A percentile compares a stretch with the other conserved stretches of the same genome.
Conservation (phyloP, 2,797 vertebrate species). For the Cossypha dichroa region DNA sequence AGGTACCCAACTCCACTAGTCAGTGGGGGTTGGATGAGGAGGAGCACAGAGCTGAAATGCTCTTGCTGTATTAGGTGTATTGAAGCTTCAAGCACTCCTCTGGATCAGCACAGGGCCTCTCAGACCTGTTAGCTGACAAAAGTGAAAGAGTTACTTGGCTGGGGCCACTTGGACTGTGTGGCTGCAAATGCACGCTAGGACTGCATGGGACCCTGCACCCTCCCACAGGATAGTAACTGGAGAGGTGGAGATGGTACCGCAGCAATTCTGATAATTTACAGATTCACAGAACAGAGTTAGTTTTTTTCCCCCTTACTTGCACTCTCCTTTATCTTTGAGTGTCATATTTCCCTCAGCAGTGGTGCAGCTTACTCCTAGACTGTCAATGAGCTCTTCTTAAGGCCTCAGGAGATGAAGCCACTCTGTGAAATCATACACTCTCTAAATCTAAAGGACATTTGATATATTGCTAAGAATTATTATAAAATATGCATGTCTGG, state of each 20-base stretch:
- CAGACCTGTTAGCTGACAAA: background rate
- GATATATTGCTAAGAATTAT: background rate
- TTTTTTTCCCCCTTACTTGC: background rate
- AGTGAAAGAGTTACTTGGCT: fast-evolving
- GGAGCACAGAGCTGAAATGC: background rate
- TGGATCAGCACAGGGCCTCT: background rate
- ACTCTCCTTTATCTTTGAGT: background rate
- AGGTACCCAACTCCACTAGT: background rate
- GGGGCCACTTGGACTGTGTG: background rate
- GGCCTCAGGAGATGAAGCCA: background rate
- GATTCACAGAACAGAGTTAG: background rate
- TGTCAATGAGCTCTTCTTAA: background rate
- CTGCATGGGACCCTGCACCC: background rate
- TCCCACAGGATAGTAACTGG: background rate
- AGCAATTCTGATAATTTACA: background rate
- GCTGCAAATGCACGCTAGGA: background rate
- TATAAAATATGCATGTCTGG: background rate
- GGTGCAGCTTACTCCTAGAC: background rate
- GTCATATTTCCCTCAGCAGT: background rate
- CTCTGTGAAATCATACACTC: background rate
- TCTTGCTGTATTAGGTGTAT: background rate
- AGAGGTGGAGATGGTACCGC: background rate
- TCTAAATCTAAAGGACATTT: background rate
- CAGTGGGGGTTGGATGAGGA: background rate
- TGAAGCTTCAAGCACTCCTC: background rate